These are phyloP conservation scores for Bubalus kerabau DNA, from an alignment of 2,113 vertebrate species.

Conservation along the genomic window DNA sequence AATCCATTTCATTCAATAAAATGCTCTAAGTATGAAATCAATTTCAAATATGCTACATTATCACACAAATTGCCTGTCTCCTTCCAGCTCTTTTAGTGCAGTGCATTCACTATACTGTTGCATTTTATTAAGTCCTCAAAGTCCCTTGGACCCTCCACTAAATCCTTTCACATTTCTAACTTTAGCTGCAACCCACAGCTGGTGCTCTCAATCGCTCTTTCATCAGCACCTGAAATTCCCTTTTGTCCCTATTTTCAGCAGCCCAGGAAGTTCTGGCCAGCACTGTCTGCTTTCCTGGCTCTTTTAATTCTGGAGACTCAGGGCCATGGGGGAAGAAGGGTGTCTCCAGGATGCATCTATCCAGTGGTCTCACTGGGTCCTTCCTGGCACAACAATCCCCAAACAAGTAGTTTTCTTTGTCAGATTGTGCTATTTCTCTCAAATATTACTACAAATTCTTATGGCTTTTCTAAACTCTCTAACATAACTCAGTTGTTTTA, in stretches of 20 bases:
- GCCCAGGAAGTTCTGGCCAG: neutral
- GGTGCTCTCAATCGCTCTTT: neutral
- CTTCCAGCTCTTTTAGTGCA: neutral
- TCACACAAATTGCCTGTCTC: neutral
- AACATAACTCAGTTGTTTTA: neutral
- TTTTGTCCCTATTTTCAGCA: neutral
- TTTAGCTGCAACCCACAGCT: neutral
- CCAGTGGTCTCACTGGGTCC: neutral
- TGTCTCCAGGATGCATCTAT: neutral
- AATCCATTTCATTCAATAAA: neutral
- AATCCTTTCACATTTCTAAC: neutral
- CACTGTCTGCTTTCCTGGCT: neutral
- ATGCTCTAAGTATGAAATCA: neutral
- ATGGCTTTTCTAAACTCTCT: neutral
- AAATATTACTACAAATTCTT: neutral
- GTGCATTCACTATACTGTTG: neutral
- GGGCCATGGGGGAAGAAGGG: neutral
- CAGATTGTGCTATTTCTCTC: neutral
- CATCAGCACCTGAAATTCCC: neutral
- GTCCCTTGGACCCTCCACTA: neutral
- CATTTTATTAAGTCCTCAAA: neutral
- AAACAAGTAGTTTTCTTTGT: neutral
- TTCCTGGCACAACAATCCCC: neutral
- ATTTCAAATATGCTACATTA: neutral
- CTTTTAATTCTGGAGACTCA: neutral